Evolutionary conservation across 2,113 vertebrate genomes (phyloP).

Genomic region (Corydoras maculifer): DNA sequence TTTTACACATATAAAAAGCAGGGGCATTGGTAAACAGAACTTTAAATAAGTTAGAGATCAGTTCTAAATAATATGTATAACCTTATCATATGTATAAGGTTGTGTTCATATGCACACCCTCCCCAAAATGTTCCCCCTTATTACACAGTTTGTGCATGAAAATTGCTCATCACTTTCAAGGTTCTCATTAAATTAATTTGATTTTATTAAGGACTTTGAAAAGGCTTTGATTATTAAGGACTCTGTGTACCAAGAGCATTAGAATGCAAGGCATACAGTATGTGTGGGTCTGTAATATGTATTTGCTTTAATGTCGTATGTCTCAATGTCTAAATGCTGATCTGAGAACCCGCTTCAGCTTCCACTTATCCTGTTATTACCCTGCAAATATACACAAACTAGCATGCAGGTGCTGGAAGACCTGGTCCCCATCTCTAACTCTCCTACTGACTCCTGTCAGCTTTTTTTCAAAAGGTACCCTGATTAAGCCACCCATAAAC

Average conservation of each 20-base stretch:
- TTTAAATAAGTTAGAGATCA: no score
- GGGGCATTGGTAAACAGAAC: no score
- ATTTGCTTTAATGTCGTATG: background rate
- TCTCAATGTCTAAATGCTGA: background rate
- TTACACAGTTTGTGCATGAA: constrained; percentile 8
- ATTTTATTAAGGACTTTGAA: constrained; percentile 10
- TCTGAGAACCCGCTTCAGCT: constrained; percentile 15
- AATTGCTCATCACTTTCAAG: constrained; percentile 17
- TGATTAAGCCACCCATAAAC: constrained; percentile 18
- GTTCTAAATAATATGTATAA: no score
- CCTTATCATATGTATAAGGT: background rate
- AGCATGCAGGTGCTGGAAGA: constrained; percentile 1
- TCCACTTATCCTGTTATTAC: constrained; percentile 39
- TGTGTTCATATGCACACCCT: background rate
- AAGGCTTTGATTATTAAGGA: background rate
- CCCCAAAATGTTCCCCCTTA: background rate
- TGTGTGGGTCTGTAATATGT: constrained; percentile 7
- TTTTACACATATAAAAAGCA: no score
- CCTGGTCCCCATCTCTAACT: constrained; percentile 1
- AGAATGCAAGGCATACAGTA: constrained; percentile 3
- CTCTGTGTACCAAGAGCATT: constrained; percentile 11
- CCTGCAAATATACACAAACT: constrained; percentile 24
- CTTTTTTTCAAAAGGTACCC: constrained; percentile 28
- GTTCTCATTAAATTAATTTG: constrained; percentile 18
- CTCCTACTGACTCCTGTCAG: constrained; percentile 23